These are phyloP conservation scores for Aegotheles bennettii DNA, from an alignment of 2,113 vertebrate species.

Conservation along the genomic window DNA sequence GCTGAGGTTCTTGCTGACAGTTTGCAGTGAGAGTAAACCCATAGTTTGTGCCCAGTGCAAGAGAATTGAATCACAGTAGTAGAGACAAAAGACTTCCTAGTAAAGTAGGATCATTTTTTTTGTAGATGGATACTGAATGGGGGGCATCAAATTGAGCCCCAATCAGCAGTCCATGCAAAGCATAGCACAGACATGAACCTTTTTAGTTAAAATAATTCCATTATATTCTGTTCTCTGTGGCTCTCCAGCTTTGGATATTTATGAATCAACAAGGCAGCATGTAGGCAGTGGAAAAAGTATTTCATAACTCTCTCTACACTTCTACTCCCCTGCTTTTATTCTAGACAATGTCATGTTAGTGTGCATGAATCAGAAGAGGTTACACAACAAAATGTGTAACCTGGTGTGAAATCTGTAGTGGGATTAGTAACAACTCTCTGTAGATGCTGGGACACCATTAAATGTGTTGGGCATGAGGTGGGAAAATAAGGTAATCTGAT, in stretches of 20 bases:
- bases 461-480: neutral
- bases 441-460: neutral
- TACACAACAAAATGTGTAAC: neutral
- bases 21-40: neutral
- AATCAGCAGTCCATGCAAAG: neutral
- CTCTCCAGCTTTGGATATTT: neutral
- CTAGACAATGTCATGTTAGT: neutral
- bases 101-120: neutral
- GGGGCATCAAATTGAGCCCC: neutral
- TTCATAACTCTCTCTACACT: neutral
- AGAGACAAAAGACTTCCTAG: neutral
- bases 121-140: neutral
- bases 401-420: neutral
- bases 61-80: accelerated
- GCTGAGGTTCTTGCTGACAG: neutral
- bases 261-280: neutral
- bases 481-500: neutral
- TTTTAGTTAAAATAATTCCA: neutral
- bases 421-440: neutral
- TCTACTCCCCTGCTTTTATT: neutral
- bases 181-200: too few species aligned
- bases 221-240: neutral
- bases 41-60: neutral
- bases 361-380: neutral
- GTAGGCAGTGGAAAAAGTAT: neutral